phyloP scores from a whole-genome alignment of 2,888 invertebrate genomes.

The Xylocampa areola region DNA sequence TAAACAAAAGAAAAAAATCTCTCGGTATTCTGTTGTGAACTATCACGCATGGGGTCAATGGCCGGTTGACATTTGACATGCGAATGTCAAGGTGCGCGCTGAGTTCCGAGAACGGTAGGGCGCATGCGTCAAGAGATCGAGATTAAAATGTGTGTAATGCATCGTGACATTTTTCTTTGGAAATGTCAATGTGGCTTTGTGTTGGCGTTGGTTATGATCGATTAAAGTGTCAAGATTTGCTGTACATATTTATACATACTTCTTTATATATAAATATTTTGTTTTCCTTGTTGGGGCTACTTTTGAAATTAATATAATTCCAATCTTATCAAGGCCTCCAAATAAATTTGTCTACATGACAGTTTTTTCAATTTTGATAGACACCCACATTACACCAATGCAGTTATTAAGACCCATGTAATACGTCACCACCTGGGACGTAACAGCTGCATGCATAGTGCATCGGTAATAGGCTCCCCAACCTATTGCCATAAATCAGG shows the following conservation, averaged over 20 bases:
- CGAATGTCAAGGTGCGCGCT: conserved; percentile 85
- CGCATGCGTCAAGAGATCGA: conserved; percentile 57
- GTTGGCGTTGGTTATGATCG: conserved; percentile 44
- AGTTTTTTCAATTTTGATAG: no score
- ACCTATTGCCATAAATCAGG: no score
- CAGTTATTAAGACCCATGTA: no score
- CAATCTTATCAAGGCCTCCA: no score
- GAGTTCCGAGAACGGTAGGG: conserved; percentile 67
- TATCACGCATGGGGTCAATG: conserved; percentile 80
- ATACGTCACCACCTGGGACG: no score
- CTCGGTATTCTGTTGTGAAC: conserved; percentile 68
- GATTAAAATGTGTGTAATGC: conserved; percentile 58
- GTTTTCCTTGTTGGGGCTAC: conserved; percentile 7
- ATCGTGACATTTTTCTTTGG: conserved; percentile 55
- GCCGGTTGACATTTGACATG: conserved; percentile 87
- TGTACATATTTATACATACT: conserved; percentile 7
- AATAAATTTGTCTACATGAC: no score
- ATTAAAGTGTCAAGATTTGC: conserved; percentile 32
- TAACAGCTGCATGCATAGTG: no score
- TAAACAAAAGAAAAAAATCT: conserved; percentile 60
- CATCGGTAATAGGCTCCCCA: no score
- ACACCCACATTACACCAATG: no score
- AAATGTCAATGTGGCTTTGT: conserved; percentile 59
- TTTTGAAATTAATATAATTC: no score
- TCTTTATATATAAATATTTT: conserved; percentile 9